Base-by-base conservation (phyloP, 2,888 invertebrate genomes). In the Drosophila conformis region DNA sequence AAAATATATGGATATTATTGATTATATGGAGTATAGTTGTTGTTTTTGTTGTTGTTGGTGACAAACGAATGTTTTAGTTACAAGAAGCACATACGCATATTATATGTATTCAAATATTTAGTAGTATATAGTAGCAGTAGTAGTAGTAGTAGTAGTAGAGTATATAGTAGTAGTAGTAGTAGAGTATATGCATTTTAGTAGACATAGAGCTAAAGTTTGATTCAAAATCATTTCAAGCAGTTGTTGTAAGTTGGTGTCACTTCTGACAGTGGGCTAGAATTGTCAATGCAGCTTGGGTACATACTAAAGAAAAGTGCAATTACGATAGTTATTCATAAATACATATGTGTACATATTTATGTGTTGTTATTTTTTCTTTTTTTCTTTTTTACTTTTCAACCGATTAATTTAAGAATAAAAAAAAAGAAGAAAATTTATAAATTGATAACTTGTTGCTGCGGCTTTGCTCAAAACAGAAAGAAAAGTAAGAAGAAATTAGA, bases 51-150 rank as follows among this genome's bases (percentile, higher is more conserved):
- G 69, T 54, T 66, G 60, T 66, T 68, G 74, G 74, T 78, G 81
- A 81, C 66, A 81, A 74, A 78, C 70, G 70, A 80, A 81, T 66
- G 73, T 72, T 53, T 68, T 63, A 74, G 85, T 84, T 87, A 84
- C 87, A 82, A 89, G 83, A 89, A 86, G 90, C 90, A 84, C 89
- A 89, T 86, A 86, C 90, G 88, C 88, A 85, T 89, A 74, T 46
- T 69, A 73, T 77, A 76, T 70, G 69, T 86, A 84, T 76, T 74
- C 78, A 80, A 77, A 80, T 77, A 82, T 84, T 66, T 64, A 58
- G 53, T 75, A 71, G 66, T 73, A 78, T 61, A 64, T 71, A 73
- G 69, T 40, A 46, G 58, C 60, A 62, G 36, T 38, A 63, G 65
- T 40, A 46, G 58, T 60, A 62, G 76, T 62, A 68, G 76, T 69